A percentile compares a stretch with the other conserved stretches of the same genome.
Evolutionary conservation across 1,140 invertebrate species (phyloP).

Genomic region (Drosophila gunungcola): DNA sequence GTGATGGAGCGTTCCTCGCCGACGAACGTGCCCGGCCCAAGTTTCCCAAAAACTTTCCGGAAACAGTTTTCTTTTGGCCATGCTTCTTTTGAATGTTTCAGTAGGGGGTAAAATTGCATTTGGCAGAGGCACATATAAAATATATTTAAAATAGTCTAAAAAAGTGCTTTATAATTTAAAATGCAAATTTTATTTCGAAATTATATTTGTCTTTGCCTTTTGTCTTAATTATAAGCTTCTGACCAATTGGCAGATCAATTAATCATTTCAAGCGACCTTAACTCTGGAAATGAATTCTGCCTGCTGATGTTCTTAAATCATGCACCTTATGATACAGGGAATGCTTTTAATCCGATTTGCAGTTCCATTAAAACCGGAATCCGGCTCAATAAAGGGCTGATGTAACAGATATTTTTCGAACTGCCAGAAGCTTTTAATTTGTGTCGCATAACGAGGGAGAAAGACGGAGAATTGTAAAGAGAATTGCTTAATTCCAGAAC

Average conservation of each 20-base stretch:
- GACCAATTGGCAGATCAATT: background rate
- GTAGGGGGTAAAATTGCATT: constrained; percentile 21
- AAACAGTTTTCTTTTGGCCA: constrained; percentile 39
- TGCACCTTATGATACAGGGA: constrained; percentile 15
- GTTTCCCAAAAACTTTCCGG: constrained; percentile 40
- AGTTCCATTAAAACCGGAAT: constrained; percentile 42
- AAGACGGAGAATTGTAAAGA: constrained; percentile 40
- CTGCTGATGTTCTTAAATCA: constrained; percentile 13
- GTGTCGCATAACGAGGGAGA: constrained; percentile 50
- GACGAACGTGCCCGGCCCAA: constrained; percentile 43
- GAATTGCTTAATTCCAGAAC: constrained; percentile 77
- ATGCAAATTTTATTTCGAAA: background rate
- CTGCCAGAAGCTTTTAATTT: constrained; percentile 71
- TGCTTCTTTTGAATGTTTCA: constrained; percentile 22
- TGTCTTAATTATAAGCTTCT: background rate
- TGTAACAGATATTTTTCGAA: constrained; percentile 20
- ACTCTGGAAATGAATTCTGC: background rate
- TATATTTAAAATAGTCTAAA: constrained; percentile 22
- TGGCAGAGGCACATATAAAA: constrained; percentile 22
- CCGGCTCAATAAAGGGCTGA: constrained; percentile 21
- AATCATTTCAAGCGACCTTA: background rate
- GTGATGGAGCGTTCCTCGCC: constrained; percentile 44
- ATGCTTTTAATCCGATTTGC: constrained; percentile 46
- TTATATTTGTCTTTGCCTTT: no score
- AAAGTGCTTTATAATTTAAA: constrained; percentile 23